Percentiles rank a stretch among this genome's conserved stretches.
These are phyloP conservation scores for Moxostoma hubbsi DNA, from an alignment of 2,797 vertebrate genomes.

Conservation along the genomic window DNA sequence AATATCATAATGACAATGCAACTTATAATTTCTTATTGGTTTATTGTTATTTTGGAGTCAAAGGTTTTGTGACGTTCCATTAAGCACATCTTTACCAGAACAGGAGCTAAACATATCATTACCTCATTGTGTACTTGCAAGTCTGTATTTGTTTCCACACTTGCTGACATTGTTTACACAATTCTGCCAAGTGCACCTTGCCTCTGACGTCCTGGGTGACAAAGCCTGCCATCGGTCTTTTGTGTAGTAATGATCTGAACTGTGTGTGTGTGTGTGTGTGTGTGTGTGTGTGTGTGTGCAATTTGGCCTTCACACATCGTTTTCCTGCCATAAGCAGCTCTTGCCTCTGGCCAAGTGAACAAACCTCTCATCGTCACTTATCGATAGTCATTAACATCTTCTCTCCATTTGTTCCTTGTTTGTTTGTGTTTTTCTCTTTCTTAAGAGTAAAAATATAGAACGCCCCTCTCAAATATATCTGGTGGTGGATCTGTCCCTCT, in stretches of 20 bases:
- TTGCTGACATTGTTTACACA: conserved; percentile 59
- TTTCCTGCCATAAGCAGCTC: conserved; percentile 45
- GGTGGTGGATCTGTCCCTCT: background rate
- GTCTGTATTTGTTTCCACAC: conserved; percentile 48
- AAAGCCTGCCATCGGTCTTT: conserved; percentile 38
- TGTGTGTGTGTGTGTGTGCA: background rate
- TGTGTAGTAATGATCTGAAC: conserved; percentile 23
- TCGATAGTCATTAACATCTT: conserved; percentile 12
- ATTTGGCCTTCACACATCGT: background rate
- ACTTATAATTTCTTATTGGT: too few relatives aligned
- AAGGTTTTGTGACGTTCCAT: too few relatives aligned
- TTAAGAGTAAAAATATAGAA: background rate
- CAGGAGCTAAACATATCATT: conserved; percentile 42
- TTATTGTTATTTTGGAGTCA: too few relatives aligned
- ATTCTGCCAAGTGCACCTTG: conserved; percentile 61
- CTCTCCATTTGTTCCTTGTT: background rate
- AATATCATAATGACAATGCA: too few relatives aligned
- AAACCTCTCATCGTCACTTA: conserved; percentile 14
- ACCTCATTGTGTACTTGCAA: conserved; percentile 29
- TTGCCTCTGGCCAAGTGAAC: conserved; percentile 17
- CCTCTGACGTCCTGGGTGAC: conserved; percentile 61
- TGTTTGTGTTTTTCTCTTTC: background rate
- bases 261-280: conserved; percentile 7
- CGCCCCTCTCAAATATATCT: background rate
- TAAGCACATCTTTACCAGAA: conserved; percentile 54